Percentiles rank a stretch among this genome's conserved stretches.
These are phyloP conservation scores for Rhineura floridana DNA, from an alignment of 2,113 vertebrate species.

Conservation along the genomic window DNA sequence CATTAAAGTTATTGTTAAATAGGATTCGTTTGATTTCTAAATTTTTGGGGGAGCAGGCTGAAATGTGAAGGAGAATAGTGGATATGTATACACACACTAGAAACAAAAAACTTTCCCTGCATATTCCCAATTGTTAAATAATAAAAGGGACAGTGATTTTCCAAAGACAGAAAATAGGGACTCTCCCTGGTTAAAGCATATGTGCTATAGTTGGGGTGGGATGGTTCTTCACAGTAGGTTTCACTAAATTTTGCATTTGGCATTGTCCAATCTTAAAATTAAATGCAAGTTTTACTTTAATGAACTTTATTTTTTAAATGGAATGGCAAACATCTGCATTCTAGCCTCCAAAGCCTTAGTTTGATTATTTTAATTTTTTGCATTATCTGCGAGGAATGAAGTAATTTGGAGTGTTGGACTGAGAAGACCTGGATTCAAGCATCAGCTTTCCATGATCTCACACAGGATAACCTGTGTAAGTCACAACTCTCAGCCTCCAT, in stretches of 20 bases:
- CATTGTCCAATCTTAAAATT: background rate
- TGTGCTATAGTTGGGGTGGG: background rate
- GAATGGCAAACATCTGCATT: background rate
- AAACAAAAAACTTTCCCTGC: background rate
- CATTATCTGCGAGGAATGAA: background rate
- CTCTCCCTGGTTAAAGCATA: background rate
- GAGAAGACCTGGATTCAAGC: background rate
- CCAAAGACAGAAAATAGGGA: background rate
- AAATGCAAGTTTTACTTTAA: background rate
- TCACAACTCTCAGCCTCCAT: background rate
- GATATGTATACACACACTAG: background rate
- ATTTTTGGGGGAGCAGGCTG: background rate
- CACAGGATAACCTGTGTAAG: background rate
- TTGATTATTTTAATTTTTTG: background rate
- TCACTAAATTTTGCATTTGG: background rate
- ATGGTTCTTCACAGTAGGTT: background rate
- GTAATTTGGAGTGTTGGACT: no score
- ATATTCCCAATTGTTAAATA: background rate
- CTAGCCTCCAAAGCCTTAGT: background rate
- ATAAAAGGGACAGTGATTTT: background rate
- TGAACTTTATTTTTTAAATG: background rate
- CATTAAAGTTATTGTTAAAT: background rate
- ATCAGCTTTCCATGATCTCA: background rate
- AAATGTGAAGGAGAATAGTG: background rate
- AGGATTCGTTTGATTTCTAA: background rate